These are phyloP conservation scores for Alloplasta piceator DNA, from an alignment of 2,888 invertebrate genomes.

Conservation along the genomic window DNA sequence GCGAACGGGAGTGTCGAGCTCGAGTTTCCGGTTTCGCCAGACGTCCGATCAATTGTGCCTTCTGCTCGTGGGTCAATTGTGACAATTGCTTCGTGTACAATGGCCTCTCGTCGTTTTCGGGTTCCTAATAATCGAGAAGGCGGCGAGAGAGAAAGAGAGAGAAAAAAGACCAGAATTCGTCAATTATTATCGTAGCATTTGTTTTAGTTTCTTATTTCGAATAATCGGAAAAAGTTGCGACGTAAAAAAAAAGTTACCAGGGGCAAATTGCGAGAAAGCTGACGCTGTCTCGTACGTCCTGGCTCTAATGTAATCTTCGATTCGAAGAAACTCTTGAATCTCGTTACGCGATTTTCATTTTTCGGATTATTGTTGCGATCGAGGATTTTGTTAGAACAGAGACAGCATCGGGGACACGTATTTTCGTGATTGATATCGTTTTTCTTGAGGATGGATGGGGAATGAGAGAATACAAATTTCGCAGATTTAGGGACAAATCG, in stretches of 20 bases:
- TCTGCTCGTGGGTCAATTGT: constrained; percentile 78
- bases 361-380: constrained; percentile 59
- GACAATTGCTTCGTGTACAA: constrained; percentile 77
- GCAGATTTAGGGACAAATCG: background rate
- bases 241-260: constrained; percentile 54
- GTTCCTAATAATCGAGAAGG: constrained; percentile 72
- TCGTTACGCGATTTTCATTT: constrained; percentile 52
- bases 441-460: constrained; percentile 18
- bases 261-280: constrained; percentile 54
- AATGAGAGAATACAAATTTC: background rate
- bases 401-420: constrained; percentile 47
- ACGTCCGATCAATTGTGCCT: constrained; percentile 78
- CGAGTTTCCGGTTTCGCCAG: constrained; percentile 78
- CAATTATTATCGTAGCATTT: background rate
- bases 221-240: constrained; percentile 16
- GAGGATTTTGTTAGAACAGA: constrained; percentile 56
- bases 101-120: constrained; percentile 79
- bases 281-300: constrained; percentile 51
- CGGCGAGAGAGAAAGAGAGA: constrained; percentile 2
- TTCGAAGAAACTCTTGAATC: constrained; percentile 56
- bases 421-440: constrained; percentile 7
- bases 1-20: constrained; percentile 75
- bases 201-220: background rate
- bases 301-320: constrained; percentile 59
- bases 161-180: constrained; percentile 2